phyloP scores from a whole-genome alignment of 2,113 vertebrate species.

The Falcunculus frontatus region DNA sequence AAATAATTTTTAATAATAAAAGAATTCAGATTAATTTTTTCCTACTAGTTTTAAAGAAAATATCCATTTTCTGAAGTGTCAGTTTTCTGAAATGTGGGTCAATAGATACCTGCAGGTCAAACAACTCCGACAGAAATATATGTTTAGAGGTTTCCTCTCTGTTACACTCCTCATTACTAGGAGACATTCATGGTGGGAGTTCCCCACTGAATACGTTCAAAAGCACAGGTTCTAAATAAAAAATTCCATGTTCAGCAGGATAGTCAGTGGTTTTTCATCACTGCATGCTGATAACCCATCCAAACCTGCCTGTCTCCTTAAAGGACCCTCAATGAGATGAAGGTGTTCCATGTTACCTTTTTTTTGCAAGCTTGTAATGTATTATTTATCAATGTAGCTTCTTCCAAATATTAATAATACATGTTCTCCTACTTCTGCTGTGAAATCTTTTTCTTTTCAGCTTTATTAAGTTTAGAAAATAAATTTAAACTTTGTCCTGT shows the following conservation, averaged over 20 bases:
- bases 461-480: background rate
- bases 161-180: background rate
- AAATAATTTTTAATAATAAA: constrained; percentile 17
- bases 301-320: background rate
- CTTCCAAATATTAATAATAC: constrained; percentile 25
- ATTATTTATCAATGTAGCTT: constrained; percentile 27
- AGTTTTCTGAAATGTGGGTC: constrained; percentile 15
- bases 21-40: background rate
- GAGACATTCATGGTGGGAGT: background rate
- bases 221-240: constrained; percentile 17
- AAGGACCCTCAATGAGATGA: background rate
- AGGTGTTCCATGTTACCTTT: background rate
- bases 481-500: background rate
- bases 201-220: constrained; percentile 29
- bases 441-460: background rate
- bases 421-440: background rate
- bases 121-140: background rate
- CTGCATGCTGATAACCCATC: background rate
- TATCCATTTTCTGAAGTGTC: background rate
- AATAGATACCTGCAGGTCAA: constrained; percentile 9
- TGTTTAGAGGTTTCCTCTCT: background rate
- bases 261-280: background rate
- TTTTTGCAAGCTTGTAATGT: constrained; percentile 19
- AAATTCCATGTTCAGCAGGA: constrained; percentile 33
- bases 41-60: background rate